Conservation (phyloP, 2,113 vertebrate species). For the Mormyrus iriodes region DNA sequence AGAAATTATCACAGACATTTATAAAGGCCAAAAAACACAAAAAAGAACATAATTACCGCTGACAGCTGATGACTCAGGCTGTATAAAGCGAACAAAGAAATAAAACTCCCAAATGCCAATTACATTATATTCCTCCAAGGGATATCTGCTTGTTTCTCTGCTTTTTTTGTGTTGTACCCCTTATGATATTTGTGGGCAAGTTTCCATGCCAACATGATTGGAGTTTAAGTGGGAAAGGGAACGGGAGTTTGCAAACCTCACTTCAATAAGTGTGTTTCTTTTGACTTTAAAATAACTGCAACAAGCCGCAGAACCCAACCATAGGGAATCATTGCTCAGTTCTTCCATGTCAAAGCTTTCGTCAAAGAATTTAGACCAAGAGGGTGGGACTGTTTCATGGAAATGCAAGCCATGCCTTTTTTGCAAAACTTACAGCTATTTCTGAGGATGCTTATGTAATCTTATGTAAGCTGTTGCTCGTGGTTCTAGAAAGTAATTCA, state of each 20-base stretch:
- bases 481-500: not conserved
- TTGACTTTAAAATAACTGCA: conserved; percentile 8
- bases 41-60: conserved; percentile 25
- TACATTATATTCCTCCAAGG: conserved; percentile 32
- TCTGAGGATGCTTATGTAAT: not conserved
- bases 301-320: not conserved
- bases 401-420: not conserved
- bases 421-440: not conserved
- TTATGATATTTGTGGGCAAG: conserved; percentile 36
- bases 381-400: not conserved
- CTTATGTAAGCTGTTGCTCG: not conserved
- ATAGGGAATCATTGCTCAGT: not conserved
- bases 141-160: conserved; percentile 9
- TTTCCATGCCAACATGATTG: conserved; percentile 32
- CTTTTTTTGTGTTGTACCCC: conserved; percentile 15
- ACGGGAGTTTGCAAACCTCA: not conserved
- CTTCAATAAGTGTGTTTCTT: conserved; percentile 1
- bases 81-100: conserved; percentile 27
- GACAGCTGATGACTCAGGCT: conserved; percentile 38
- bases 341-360: not conserved
- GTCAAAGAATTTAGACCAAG: not conserved
- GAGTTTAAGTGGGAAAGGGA: conserved; percentile 17
- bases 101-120: conserved; percentile 38
- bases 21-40: conserved; percentile 9
- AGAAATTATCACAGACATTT: conserved; percentile 18